Conservation (phyloP, 1,140 invertebrate genomes). For the Calephelis nemesis region DNA sequence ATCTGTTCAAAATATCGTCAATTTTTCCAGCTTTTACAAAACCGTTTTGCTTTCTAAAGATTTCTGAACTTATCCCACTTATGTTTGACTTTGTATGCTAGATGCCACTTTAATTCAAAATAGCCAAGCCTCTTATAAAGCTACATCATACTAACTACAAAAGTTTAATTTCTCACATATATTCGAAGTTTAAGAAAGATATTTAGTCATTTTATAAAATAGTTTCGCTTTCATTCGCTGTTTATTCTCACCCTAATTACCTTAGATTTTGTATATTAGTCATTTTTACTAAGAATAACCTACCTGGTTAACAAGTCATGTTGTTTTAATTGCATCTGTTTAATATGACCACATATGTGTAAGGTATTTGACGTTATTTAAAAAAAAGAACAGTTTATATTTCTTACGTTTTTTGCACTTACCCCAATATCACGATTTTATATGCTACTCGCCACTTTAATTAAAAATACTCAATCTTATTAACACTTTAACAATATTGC, state of each 20-base stretch:
- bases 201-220: too few species aligned
- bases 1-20: too few species aligned
- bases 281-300: too few species aligned
- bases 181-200: not conserved
- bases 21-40: not conserved
- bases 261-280: not conserved
- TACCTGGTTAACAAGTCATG: too few species aligned
- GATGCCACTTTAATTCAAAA: not conserved
- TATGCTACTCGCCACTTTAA: not conserved
- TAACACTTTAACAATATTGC: not conserved
- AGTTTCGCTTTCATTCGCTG: too few species aligned
- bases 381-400: too few species aligned
- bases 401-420: too few species aligned
- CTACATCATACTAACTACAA: too few species aligned
- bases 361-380: too few species aligned
- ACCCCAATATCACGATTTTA: too few species aligned
- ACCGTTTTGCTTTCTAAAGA: not conserved
- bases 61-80: not conserved
- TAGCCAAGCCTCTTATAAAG: not conserved
- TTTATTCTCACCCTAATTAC: not conserved
- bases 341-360: too few species aligned
- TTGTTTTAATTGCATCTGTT: too few species aligned
- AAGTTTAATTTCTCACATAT: not conserved
- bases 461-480: slow-evolving; percentile 11
- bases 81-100: slow-evolving; percentile 15